Evolutionary conservation across 2,797 vertebrate genomes (phyloP).

Genomic region (Pelodytes ibericus): DNA sequence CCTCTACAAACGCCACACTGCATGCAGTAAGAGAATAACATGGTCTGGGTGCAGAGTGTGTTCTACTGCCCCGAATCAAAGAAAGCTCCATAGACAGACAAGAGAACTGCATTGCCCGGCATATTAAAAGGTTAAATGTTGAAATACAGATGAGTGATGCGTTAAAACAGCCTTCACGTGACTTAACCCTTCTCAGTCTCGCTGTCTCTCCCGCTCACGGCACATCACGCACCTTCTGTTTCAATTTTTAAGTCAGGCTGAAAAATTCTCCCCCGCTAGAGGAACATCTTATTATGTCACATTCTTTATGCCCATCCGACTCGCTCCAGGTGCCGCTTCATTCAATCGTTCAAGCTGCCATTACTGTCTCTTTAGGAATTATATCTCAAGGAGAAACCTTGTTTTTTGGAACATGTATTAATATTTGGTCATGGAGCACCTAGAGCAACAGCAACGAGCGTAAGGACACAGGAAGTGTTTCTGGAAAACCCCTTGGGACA

Average conservation of each 20-base stretch:
- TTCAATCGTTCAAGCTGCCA: neutral
- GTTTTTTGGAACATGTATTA: no score
- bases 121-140: conserved; percentile 15
- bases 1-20: no score
- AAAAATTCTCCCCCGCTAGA: neutral
- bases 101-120: no score
- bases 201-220: neutral
- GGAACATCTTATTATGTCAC: neutral
- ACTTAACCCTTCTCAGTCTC: conserved; percentile 12
- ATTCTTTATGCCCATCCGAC: neutral
- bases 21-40: no score
- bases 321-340: neutral
- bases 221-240: neutral
- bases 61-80: no score
- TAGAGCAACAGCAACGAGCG: no score
- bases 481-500: no score
- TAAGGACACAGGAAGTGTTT: no score
- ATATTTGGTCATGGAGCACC: no score
- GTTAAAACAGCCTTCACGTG: neutral
- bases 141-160: conserved; percentile 23
- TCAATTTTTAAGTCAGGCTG: neutral
- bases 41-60: no score
- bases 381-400: neutral
- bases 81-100: no score
- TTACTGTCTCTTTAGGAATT: neutral